Evolutionary conservation across 2,113 vertebrate genomes (phyloP).

Genomic region (Alces alces): DNA sequence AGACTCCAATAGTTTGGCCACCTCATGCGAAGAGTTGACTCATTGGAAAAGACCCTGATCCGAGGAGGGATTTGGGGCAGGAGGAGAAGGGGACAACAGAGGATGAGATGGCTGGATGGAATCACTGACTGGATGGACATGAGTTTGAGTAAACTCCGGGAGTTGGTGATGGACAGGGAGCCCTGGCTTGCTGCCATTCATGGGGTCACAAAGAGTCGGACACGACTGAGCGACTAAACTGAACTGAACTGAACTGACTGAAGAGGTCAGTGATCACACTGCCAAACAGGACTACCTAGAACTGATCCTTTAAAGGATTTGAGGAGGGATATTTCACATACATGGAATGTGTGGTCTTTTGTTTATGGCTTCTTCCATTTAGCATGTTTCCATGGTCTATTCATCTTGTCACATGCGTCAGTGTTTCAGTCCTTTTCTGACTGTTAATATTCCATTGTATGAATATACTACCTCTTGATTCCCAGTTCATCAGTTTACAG

Average conservation of each 20-base stretch:
- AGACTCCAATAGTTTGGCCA: too few species aligned
- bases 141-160: too few species aligned
- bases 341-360: background rate
- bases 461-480: background rate
- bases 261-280: background rate
- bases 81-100: too few species aligned
- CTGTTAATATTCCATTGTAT: background rate
- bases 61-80: accelerated
- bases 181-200: too few species aligned
- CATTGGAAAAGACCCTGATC: too few species aligned
- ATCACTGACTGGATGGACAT: too few species aligned
- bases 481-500: background rate
- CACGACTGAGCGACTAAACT: too few species aligned
- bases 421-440: background rate
- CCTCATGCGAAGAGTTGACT: too few species aligned
- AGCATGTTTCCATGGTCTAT: background rate
- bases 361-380: background rate
- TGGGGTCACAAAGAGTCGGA: too few species aligned
- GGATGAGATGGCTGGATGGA: too few species aligned
- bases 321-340: background rate
- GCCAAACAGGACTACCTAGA: background rate
- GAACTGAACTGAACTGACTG: too few species aligned
- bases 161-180: too few species aligned
- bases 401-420: background rate
- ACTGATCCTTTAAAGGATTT: background rate